Base-by-base conservation (phyloP, 2,888 invertebrate genomes). In the Machimus atricapillus region DNA sequence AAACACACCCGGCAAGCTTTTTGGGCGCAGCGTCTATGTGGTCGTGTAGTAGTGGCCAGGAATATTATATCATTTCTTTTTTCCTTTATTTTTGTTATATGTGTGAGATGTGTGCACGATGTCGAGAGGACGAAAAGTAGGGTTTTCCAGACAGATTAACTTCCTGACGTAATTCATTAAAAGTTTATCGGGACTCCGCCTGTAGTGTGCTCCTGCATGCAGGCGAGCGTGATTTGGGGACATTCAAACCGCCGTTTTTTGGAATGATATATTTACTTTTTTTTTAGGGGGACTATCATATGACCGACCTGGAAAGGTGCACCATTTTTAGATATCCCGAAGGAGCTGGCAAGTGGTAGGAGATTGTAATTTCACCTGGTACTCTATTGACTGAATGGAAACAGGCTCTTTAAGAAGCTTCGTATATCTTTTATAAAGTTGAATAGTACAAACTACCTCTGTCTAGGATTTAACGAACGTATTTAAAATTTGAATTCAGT, bases 1-100 rank as follows among this genome's bases (percentile, higher is more conserved):
- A 56, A 82, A 82, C 82, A 82, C 82, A 82, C 82, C 82, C 82
- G 82, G 82, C 82, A 82, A 82, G 82, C 82, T 82, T 82, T 82
- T 82, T 27, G 82, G 56, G 76, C 56, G 52, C 16, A 66, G 37
- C 34, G 46, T 81, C 8, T 58, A 31, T 82, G 58, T 82, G 58
- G 46, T 81, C 7, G 82, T 82, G 79, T 79, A n/a, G 52, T 52
- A 52, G 52, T 79, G 52, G 27, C 14, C 23, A 78, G 78, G 78
- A 37, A 34, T 37, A 37, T 34, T 52, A 46, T 27, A 74, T 37
- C 34, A 74, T 78, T 16, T 27, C 34, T 12, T 3, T 12, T 40
- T 56, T 46, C 1, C 16, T 1, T 46, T 46, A 0, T 46, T 2
- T 43, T 43, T 43, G 6, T 43, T 16, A 23, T 58, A 5, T 34